Percentiles rank a stretch among this genome's conserved stretches.
Evolutionary conservation across 53 echinoderm and acorn worm species (phyloP).

Genomic region (Glandiceps talaboti): DNA sequence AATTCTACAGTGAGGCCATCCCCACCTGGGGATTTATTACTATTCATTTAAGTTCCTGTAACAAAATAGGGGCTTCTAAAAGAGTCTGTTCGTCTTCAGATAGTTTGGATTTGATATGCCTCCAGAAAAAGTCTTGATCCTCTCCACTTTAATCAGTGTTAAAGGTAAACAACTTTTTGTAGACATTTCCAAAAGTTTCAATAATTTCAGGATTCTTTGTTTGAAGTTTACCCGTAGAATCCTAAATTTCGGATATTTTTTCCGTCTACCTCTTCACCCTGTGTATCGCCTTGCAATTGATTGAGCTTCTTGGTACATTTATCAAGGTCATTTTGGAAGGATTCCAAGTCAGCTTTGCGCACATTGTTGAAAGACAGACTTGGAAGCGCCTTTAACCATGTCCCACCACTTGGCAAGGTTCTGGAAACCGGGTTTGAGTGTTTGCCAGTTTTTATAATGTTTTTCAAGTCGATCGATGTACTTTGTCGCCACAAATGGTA

Average conservation of each 20-base stretch:
- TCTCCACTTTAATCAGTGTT: not conserved
- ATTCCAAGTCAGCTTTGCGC: no score
- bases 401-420: not conserved
- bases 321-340: no score
- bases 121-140: not conserved
- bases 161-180: not conserved
- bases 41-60: conserved; percentile 14
- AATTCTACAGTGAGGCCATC: conserved; percentile 38
- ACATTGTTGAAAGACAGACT: not conserved
- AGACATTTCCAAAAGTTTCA: not conserved
- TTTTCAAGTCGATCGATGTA: no score
- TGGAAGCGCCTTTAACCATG: not conserved
- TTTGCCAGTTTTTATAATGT: not conserved
- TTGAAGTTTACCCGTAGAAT: not conserved
- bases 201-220: not conserved
- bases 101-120: not conserved
- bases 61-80: no score
- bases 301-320: no score
- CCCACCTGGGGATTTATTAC: conserved; percentile 29
- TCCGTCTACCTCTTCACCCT: not conserved
- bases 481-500: no score
- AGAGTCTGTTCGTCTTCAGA: no score
- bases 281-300: no score
- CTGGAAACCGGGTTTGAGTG: not conserved
- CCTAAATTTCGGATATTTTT: not conserved